A percentile compares a stretch with the other conserved stretches of the same genome.
phyloP scores from a whole-genome alignment of 2,797 vertebrate genomes.

The Meriones psammophilus region DNA sequence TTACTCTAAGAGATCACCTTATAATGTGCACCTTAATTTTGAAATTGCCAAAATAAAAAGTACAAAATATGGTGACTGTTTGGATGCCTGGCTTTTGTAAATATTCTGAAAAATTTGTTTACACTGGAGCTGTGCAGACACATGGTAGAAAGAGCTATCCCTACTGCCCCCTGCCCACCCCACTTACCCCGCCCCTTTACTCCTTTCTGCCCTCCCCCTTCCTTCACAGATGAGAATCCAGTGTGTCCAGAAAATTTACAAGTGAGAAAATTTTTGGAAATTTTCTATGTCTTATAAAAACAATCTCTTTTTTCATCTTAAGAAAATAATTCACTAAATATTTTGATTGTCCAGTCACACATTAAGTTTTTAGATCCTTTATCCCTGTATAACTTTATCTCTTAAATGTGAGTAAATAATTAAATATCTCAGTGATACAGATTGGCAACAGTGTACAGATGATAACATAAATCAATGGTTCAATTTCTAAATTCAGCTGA shows the following conservation, averaged over 20 bases:
- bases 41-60: conserved; percentile 24
- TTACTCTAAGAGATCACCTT: conserved; percentile 8
- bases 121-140: not conserved
- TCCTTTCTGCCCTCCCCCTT: too few species aligned
- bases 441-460: not conserved
- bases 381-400: not conserved
- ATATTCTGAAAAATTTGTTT: not conserved
- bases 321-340: not conserved
- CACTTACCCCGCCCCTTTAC: not conserved
- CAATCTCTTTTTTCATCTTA: not conserved
- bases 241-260: not conserved
- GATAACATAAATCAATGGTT: not conserved
- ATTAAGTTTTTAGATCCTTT: not conserved
- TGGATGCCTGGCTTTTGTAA: not conserved
- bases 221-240: not conserved
- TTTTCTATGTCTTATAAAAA: not conserved
- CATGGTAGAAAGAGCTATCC: not conserved
- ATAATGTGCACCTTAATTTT: not conserved
- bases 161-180: not conserved
- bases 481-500: not conserved
- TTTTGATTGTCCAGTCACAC: not conserved
- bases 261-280: not conserved
- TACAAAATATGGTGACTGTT: conserved; percentile 8
- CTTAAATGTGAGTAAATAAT: not conserved
- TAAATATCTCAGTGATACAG: not conserved